phyloP scores from a whole-genome alignment of 2,888 invertebrate species.

The Macropis europaea region DNA sequence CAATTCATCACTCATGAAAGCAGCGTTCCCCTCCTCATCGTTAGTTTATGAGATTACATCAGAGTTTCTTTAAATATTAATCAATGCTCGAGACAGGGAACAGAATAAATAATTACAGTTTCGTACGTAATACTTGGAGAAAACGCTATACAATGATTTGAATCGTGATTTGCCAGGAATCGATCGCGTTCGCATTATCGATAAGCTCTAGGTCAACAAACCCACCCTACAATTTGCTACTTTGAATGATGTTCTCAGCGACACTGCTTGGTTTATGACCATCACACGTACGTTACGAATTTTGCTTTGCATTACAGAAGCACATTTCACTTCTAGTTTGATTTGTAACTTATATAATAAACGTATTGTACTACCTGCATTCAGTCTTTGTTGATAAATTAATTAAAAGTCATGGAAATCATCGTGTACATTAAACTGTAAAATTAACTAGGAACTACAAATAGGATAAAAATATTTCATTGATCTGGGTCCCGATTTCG shows the following conservation, averaged over 20 bases:
- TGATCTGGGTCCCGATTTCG: conserved; percentile 62
- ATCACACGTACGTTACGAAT: conserved; percentile 19
- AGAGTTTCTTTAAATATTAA: conserved; percentile 14
- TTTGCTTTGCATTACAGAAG: conserved; percentile 37
- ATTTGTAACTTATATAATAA: conserved; percentile 55
- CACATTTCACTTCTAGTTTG: conserved; percentile 37
- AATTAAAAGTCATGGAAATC: conserved; percentile 63
- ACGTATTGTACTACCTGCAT: conserved; percentile 70
- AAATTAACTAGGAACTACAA: conserved; percentile 71
- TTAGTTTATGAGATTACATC: background rate
- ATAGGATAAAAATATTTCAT: conserved; percentile 61
- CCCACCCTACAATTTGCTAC: conserved; percentile 16
- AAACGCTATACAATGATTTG: conserved; percentile 12
- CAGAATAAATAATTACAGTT: conserved; percentile 39
- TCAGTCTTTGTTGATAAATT: conserved; percentile 76
- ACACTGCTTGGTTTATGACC: conserved; percentile 16
- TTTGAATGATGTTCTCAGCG: background rate
- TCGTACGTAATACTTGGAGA: conserved; percentile 33
- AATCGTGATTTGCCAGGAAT: conserved; percentile 4
- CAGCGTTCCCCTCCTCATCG: background rate
- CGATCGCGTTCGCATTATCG: conserved; percentile 5
- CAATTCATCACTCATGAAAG: conserved; percentile 10
- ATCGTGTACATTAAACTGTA: conserved; percentile 36
- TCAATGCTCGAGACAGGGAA: conserved; percentile 34
- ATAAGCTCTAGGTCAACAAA: conserved; percentile 8